phyloP scores from a whole-genome alignment of 2,797 vertebrate species.

The Ctenopoma multispine region DNA sequence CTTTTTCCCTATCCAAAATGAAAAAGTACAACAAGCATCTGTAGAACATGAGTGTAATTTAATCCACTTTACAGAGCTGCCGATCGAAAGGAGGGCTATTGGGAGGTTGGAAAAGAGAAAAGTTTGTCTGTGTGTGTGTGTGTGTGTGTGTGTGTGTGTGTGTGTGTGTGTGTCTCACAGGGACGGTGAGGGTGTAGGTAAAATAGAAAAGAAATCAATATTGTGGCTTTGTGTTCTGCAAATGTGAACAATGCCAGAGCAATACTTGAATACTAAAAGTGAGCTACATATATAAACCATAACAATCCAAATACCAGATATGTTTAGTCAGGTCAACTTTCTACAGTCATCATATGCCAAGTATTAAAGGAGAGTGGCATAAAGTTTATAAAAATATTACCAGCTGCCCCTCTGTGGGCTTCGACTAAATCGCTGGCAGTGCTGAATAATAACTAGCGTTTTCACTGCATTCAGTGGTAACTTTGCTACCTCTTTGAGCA shows the following conservation, averaged over 20 bases:
- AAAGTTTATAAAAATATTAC: conserved; percentile 48
- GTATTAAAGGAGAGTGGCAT: conserved; percentile 70
- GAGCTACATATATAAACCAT: conserved; percentile 76
- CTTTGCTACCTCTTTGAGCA: conserved; percentile 57
- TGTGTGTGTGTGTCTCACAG: conserved; percentile 38
- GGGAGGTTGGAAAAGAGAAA: conserved; percentile 33
- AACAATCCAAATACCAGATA: conserved; percentile 76
- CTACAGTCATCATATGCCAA: conserved; percentile 61
- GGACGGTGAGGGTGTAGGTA: conserved; percentile 67
- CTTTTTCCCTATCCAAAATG: conserved; percentile 71
- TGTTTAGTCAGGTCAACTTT: conserved; percentile 82
- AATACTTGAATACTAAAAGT: conserved; percentile 84
- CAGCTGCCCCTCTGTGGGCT: conserved; percentile 71
- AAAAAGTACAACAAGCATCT: conserved; percentile 74
- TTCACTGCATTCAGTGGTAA: conserved; percentile 30
- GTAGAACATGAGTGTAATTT: conserved; percentile 86
- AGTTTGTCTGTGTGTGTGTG: background rate
- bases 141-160: conserved; percentile 7
- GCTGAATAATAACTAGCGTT: conserved; percentile 42
- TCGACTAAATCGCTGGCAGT: conserved; percentile 41
- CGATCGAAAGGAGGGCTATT: conserved; percentile 75
- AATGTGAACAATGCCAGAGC: conserved; percentile 86
- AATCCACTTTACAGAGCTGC: conserved; percentile 86
- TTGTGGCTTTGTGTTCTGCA: conserved; percentile 84
- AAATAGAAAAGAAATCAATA: conserved; percentile 85